Evolutionary conservation across 2,888 invertebrate species (phyloP).

Genomic region (Perizoma flavofasciatum): DNA sequence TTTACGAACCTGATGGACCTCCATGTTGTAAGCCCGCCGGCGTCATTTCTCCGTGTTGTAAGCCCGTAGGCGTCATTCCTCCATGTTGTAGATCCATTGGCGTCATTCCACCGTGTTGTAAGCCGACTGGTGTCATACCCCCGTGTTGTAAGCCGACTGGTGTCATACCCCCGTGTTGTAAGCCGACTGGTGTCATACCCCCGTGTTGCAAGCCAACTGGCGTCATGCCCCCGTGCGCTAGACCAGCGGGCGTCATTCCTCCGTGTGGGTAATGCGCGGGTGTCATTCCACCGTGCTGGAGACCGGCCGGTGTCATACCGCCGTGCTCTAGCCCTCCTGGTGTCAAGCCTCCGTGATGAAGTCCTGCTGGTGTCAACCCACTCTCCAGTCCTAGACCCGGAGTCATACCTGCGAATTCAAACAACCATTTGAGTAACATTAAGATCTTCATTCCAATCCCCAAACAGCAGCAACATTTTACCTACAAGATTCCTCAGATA

Average conservation of each 20-base stretch:
- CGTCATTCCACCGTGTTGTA: constrained; percentile 76
- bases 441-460: neutral
- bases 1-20: constrained; percentile 16
- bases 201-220: constrained; percentile 59
- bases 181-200: constrained; percentile 69
- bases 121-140: constrained; percentile 69
- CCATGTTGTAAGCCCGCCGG: constrained; percentile 49
- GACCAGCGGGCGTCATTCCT: constrained; percentile 61
- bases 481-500: no score
- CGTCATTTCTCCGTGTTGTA: constrained; percentile 71
- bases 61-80: constrained; percentile 51
- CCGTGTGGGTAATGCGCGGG: constrained; percentile 61
- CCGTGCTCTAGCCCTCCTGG: constrained; percentile 54
- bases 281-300: constrained; percentile 64
- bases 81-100: constrained; percentile 51
- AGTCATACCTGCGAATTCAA: constrained; percentile 38
- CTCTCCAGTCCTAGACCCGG: constrained; percentile 57
- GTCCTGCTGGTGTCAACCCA: constrained; percentile 56
- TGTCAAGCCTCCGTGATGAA: constrained; percentile 62
- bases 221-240: constrained; percentile 68
- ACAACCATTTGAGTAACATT: neutral
- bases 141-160: constrained; percentile 60
- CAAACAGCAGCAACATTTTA: no score
- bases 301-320: constrained; percentile 45
- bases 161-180: constrained; percentile 78